A percentile compares a stretch with the other conserved stretches of the same genome.
Conservation (phyloP, 2,888 invertebrate genomes). For the Halictus quadricinctus region DNA sequence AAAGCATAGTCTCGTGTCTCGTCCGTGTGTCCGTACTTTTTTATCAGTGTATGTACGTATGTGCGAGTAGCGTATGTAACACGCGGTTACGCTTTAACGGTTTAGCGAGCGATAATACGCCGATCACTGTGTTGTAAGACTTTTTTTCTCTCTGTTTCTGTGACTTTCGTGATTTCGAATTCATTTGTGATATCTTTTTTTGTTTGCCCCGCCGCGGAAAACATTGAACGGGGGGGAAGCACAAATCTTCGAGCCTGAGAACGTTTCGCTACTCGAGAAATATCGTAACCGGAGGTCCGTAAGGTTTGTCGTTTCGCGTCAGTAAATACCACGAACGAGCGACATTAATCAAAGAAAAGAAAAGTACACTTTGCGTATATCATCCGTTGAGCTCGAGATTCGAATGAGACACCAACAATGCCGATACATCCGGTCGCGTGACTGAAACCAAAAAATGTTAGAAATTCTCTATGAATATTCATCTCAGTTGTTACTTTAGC, state of each 20-base stretch:
- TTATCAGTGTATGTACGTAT: neutral
- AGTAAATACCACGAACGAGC: neutral
- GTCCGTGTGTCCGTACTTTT: slow-evolving; percentile 17
- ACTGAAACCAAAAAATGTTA: neutral
- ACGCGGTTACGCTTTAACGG: slow-evolving; percentile 10
- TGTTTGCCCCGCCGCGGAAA: slow-evolving; percentile 6
- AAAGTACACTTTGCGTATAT: slow-evolving; percentile 28
- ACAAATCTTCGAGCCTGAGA: slow-evolving; percentile 14
- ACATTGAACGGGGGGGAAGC: neutral
- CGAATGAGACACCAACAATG: neutral
- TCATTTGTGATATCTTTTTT: slow-evolving; percentile 53
- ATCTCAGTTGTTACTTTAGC: neutral
- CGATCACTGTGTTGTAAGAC: neutral
- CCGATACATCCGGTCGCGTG: neutral
- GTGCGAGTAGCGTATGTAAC: slow-evolving; percentile 3
- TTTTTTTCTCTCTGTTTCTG: neutral
- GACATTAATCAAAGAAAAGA: neutral
- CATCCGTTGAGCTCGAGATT: neutral
- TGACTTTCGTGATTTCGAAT: slow-evolving; percentile 28
- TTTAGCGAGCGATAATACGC: neutral
- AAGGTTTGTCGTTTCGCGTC: neutral
- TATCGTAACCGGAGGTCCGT: neutral
- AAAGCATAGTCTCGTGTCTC: neutral
- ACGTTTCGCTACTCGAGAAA: neutral
- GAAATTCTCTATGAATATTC: neutral